Conservation (phyloP, 2,113 vertebrate species). For the Gymnogyps californianus region DNA sequence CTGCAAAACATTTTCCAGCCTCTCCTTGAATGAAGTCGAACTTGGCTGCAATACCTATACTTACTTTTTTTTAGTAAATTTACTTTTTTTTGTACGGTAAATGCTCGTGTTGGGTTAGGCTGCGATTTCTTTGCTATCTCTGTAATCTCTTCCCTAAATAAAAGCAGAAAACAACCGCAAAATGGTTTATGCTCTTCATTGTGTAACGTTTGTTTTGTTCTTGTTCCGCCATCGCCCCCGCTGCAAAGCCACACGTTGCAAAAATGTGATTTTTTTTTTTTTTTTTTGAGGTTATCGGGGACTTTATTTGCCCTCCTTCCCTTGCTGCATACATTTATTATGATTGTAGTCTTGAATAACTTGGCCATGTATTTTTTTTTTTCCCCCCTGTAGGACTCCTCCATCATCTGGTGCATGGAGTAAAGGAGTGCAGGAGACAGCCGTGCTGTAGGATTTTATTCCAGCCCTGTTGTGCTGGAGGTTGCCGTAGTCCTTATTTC, state of each 20-base stretch:
- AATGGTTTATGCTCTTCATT: neutral
- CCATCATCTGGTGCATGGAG: neutral
- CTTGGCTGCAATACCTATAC: neutral
- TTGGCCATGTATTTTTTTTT: neutral
- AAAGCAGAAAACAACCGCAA: neutral
- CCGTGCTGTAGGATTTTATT: neutral
- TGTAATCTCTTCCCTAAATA: neutral
- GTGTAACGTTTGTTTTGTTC: neutral
- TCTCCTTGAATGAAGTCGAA: neutral
- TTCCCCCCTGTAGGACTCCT: neutral
- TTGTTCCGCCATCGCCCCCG: fast-evolving
- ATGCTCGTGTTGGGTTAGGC: neutral
- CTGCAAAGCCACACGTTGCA: neutral
- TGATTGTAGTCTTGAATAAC: neutral
- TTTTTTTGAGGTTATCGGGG: neutral
- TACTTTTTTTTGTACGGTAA: neutral
- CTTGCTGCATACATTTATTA: neutral
- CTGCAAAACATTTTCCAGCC: neutral
- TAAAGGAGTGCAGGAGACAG: neutral
- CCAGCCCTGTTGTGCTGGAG: neutral
- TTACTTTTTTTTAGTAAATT: neutral
- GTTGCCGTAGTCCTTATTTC: neutral
- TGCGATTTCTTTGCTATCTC: neutral
- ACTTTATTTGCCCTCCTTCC: neutral
- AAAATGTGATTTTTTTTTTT: neutral